These are phyloP conservation scores for Hydrophis major DNA, from an alignment of 2,797 vertebrate genomes.

Conservation along the genomic window DNA sequence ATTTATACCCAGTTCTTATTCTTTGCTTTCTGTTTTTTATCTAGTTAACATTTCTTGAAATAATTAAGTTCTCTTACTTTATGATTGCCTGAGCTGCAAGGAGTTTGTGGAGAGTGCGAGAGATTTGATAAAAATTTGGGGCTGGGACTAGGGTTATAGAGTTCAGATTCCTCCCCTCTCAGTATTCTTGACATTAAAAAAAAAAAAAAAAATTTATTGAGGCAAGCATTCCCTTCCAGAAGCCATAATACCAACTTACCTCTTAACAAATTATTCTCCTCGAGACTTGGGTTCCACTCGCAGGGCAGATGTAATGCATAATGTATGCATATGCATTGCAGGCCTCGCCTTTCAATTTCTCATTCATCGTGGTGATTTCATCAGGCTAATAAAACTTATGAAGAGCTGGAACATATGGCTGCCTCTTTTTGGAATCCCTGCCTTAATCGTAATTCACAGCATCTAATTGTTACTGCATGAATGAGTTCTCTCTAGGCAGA, in stretches of 20 bases:
- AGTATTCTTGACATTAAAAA: not conserved
- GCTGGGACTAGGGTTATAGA: not conserved
- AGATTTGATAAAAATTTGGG: not conserved
- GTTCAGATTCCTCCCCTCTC: not conserved
- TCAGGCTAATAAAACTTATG: not conserved
- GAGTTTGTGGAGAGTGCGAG: not conserved
- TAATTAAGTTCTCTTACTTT: not conserved
- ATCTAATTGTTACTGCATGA: not conserved
- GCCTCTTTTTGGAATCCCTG: not conserved
- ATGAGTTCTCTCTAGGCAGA: not conserved
- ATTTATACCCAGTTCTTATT: not conserved
- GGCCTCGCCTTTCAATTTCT: not conserved
- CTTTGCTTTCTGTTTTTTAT: not conserved
- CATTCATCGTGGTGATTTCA: not conserved
- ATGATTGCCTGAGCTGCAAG: not conserved
- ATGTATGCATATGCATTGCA: not conserved
- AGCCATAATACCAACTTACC: not conserved
- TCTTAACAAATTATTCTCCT: not conserved
- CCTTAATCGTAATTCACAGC: not conserved
- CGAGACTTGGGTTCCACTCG: not conserved
- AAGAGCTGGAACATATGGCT: not conserved
- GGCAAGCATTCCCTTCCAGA: not conserved
- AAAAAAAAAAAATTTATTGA: not conserved
- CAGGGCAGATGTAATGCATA: not conserved
- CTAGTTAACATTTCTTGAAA: not conserved